phyloP scores from a whole-genome alignment of 2,113 vertebrate species.

The Vombatus ursinus region DNA sequence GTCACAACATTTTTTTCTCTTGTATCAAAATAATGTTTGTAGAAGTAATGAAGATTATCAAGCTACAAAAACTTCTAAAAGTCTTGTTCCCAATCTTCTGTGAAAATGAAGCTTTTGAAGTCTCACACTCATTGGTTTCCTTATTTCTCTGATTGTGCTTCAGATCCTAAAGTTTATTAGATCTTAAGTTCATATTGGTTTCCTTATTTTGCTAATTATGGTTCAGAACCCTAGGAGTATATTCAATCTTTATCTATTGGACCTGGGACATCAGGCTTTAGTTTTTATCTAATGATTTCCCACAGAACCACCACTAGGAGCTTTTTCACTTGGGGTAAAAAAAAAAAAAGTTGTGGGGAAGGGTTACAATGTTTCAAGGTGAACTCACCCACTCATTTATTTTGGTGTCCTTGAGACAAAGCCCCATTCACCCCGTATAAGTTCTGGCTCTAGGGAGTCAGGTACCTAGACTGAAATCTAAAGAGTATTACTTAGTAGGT shows the following conservation, averaged over 20 bases:
- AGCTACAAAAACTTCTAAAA: slow-evolving; percentile 44
- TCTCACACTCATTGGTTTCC: background rate
- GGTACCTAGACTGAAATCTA: slow-evolving; percentile 1
- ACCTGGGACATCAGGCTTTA: background rate
- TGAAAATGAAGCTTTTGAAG: slow-evolving; percentile 21
- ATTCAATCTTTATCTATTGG: background rate
- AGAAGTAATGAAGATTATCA: slow-evolving; percentile 53
- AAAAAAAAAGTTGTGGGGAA: background rate
- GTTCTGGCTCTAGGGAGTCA: background rate
- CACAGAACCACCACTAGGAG: background rate
- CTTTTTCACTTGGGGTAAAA: background rate
- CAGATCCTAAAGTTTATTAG: background rate
- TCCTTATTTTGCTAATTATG: background rate
- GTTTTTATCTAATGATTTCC: background rate
- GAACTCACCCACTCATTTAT: background rate
- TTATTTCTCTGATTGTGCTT: background rate
- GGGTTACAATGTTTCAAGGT: background rate
- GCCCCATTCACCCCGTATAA: background rate
- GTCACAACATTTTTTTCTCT: slow-evolving; percentile 58
- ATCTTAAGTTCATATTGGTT: background rate
- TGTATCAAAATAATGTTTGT: slow-evolving; percentile 53
- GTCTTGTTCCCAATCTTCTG: slow-evolving; percentile 37
- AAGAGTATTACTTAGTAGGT: background rate
- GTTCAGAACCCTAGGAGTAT: background rate
- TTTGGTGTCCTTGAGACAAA: background rate